These are phyloP conservation scores for Cantharis rufa DNA, from an alignment of 2,888 invertebrate species.

Conservation along the genomic window DNA sequence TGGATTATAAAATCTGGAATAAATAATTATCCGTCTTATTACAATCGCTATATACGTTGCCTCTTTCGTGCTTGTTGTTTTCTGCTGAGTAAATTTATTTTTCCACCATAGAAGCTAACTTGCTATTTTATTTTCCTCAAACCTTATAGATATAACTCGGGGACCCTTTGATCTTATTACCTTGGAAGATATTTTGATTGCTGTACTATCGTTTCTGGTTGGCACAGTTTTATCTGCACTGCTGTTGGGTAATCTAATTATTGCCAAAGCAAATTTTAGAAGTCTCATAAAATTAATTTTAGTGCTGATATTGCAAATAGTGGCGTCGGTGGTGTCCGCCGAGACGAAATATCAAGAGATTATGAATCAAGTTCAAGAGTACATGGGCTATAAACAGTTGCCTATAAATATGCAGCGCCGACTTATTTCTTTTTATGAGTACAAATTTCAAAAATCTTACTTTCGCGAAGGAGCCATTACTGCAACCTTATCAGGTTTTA, in stretches of 20 bases:
- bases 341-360: slow-evolving; percentile 53
- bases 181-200: slow-evolving; percentile 7
- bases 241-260: slow-evolving; percentile 5
- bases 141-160: background rate
- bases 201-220: slow-evolving; percentile 5
- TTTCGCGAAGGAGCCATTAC: slow-evolving; percentile 52
- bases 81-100: slow-evolving; percentile 6
- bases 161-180: background rate
- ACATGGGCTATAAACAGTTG: slow-evolving; percentile 52
- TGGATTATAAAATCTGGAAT: slow-evolving; percentile 8
- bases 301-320: slow-evolving; percentile 47
- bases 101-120: background rate
- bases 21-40: background rate
- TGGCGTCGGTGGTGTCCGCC: slow-evolving; percentile 40
- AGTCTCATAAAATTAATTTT: background rate
- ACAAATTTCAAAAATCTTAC: slow-evolving; percentile 52
- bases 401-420: slow-evolving; percentile 49
- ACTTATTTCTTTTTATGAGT: slow-evolving; percentile 50
- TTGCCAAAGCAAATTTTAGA: background rate
- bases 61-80: slow-evolving; percentile 3
- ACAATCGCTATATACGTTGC: slow-evolving; percentile 1
- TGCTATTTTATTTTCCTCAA: background rate
- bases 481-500: slow-evolving; percentile 14
- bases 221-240: slow-evolving; percentile 3
- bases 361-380: slow-evolving; percentile 53